A percentile compares a stretch with the other conserved stretches of the same genome.
phyloP scores from a whole-genome alignment of 1,140 invertebrate genomes.

The Periplaneta americana region DNA sequence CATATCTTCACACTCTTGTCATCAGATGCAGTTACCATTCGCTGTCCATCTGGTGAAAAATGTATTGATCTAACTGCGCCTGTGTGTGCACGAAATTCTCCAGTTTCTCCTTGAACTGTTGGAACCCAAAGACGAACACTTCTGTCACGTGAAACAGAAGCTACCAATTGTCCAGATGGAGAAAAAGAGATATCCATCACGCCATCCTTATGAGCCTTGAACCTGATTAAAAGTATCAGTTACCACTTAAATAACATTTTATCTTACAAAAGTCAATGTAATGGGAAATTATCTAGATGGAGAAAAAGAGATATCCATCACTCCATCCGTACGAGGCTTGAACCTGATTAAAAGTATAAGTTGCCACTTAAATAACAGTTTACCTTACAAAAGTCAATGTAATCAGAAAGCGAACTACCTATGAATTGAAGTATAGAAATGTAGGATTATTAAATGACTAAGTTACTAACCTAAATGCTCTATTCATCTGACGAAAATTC shows the following conservation, averaged over 20 bases:
- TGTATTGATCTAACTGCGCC: conserved; percentile 71
- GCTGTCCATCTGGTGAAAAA: conserved; percentile 70
- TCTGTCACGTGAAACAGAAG: conserved; percentile 75
- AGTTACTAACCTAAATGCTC: conserved; percentile 40
- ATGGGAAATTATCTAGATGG: too few relatives aligned
- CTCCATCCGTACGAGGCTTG: too few relatives aligned
- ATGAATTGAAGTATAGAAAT: background rate
- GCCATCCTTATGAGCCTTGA: conserved; percentile 38
- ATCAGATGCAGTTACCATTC: conserved; percentile 77
- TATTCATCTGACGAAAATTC: conserved; percentile 55
- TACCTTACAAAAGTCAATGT: too few relatives aligned
- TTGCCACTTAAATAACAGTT: too few relatives aligned
- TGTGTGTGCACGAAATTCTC: conserved; percentile 74
- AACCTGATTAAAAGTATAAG: too few relatives aligned
- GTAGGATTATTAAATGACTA: conserved; percentile 1
- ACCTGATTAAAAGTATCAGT: conserved; percentile 16
- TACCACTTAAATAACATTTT: background rate
- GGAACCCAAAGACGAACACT: conserved; percentile 83
- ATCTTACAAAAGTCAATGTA: background rate
- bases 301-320: too few relatives aligned
- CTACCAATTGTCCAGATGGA: conserved; percentile 71
- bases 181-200: conserved; percentile 64
- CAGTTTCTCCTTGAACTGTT: conserved; percentile 65
- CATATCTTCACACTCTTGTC: conserved; percentile 81
- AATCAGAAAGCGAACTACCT: too few relatives aligned